Base-by-base conservation (phyloP, 1,140 invertebrate genomes). In the Pseudomyrmex gracilis region DNA sequence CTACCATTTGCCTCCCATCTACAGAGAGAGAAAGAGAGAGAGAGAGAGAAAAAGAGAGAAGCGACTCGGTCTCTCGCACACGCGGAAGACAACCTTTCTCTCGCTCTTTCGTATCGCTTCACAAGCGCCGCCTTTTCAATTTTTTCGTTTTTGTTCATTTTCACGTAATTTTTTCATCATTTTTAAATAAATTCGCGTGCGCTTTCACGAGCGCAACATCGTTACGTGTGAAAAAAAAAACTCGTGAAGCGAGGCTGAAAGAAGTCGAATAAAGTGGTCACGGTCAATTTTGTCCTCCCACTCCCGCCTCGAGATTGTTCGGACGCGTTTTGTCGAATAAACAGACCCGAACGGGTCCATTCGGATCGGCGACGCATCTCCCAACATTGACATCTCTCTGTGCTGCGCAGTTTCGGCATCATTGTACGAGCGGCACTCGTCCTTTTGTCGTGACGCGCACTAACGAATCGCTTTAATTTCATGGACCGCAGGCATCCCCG, bases 381-480 rank as follows among this genome's bases (percentile, higher is more conserved):
- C 68, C 67, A 70, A 57, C 63, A 87, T 73, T 45, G 73, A 71
- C 70, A 63, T 51, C 57, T 49, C 9, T 49, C 9, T 4, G 43
- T 47, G 68, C 57, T 76, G 57, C 63, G 73, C 68, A 80, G 63
- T 61, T 78, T 74, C 74, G 58, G 20, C 51, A 5, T 67, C n/a
- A 87, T 85, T 87, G 85, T 82, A 49, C 57, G 47, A 68, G 43
- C 34, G 34, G 34, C 5, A 53, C 8, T 45, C 17, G 55, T 55
- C 70, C 43, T 57, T 73, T 82, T 20, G n/a, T n/a, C 17, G 9
- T 64, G 70, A 60, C 49, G 90, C 85, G 66, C 71, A 76, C 77
- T 84, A 87, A 89, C 82, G 83, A 90, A 90, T 90, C 90, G 85
- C 83, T 90, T 86, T 87, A 87, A 91, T 90, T 91, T 89, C 87